Conservation (phyloP, 2,888 invertebrate species). For the Heliconius sara region DNA sequence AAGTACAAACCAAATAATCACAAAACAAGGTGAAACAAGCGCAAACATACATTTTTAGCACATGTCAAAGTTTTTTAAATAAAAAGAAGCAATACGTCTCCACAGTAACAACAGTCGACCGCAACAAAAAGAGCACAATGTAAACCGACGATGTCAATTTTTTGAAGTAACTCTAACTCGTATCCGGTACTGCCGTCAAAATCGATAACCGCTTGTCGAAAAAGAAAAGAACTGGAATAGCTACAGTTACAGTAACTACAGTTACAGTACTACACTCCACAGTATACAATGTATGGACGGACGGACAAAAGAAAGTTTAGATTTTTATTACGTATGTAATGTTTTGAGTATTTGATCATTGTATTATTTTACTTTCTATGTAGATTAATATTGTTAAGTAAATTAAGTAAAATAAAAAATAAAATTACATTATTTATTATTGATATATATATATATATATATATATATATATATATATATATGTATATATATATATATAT, state of each 20-base stretch:
- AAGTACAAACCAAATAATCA: background rate
- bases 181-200: slow-evolving; percentile 50
- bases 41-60: background rate
- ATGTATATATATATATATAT: no score
- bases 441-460: no score
- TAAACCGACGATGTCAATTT: slow-evolving; percentile 34
- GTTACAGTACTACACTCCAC: background rate
- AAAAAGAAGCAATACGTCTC: slow-evolving; percentile 3
- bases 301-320: slow-evolving; percentile 12
- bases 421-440: no score
- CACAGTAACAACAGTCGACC: background rate
- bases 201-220: slow-evolving; percentile 55
- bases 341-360: background rate
- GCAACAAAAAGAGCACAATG: slow-evolving; percentile 20
- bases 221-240: slow-evolving; percentile 21
- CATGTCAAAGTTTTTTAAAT: background rate
- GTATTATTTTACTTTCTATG: background rate
- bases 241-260: background rate
- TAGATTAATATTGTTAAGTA: background rate
- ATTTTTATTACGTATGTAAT: slow-evolving; percentile 7
- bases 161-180: slow-evolving; percentile 26
- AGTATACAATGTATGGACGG: background rate
- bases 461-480: no score
- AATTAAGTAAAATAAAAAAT: no score
- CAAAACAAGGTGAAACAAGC: background rate